Evolutionary conservation across 2,888 invertebrate species (phyloP), one percentile per base, ranked within the genome.

Genomic region (Ptychoptera albimana): DNA sequence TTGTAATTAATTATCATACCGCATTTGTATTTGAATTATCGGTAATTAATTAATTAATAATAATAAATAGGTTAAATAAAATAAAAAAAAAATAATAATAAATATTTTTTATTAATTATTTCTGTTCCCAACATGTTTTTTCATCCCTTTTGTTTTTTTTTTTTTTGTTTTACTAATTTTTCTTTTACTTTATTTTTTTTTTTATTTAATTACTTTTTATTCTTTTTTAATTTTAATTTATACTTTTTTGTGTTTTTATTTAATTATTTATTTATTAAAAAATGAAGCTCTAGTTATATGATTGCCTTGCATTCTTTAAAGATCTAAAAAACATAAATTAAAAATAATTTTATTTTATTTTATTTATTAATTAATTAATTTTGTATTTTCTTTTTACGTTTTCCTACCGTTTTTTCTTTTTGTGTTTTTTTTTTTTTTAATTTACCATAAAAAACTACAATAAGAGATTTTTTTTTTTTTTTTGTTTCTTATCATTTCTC

Each of bases 291-390:
- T 62, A 61, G 31, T 59, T 59, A 53, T 60, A 63, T 61, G 61
- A 61, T 61, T 61, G 61, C 61, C 61, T 59, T 63, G 61, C 61
- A 63, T 60, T 59, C 59, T 56, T 60, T 58, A 57, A 58, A 53
- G 51, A 45, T 32, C 40, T 40, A 40, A 32, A 40, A 40, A 15
- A 30, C 9, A 29, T 31, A 40, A 13, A 23, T 7, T 7, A 23
- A 23, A 23, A 11, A n/a, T 29, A 11, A 23, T 13, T 11, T 56
- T 60, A 57, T 57, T 56, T 58, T 60, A 58, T 57, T 58, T 55
- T 56, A 49, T 52, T 54, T 52, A 10, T 29, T 37, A 37, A 32
- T 32, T 32, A 32, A 32, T 32, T 11, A 8, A n/a, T 32, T 32
- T 32, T 9, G n/a, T 32, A 32, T 32, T 32, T 32, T 32, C 9